Conservation (phyloP, 2,888 invertebrate genomes). For the Cephus nigrinus region DNA sequence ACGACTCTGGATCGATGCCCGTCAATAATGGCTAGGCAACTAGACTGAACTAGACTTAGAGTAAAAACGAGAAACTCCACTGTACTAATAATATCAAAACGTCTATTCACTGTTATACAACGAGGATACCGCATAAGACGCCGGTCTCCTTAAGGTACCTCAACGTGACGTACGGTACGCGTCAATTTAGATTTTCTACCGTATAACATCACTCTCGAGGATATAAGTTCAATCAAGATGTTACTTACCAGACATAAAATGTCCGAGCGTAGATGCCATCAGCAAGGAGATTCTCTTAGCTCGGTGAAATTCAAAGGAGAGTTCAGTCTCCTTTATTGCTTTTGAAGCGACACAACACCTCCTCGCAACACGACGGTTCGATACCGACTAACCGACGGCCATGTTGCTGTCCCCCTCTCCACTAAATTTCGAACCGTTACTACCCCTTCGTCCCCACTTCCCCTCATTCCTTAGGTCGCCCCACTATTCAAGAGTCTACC, state of each 20-base stretch:
- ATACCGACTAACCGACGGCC: conserved; percentile 60
- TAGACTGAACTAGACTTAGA: not conserved
- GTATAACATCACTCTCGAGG: not conserved
- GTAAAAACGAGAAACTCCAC: not conserved
- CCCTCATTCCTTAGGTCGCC: conserved; percentile 13
- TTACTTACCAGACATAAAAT: conserved; percentile 12
- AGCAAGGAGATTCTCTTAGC: conserved; percentile 2
- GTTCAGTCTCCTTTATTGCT: not conserved
- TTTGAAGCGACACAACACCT: conserved; percentile 30
- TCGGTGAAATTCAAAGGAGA: not conserved
- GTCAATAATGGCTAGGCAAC: not conserved
- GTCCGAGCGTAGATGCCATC: conserved; percentile 19
- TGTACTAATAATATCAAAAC: not conserved
- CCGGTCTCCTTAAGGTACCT: not conserved
- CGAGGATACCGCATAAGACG: not conserved
- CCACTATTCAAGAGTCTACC: conserved; percentile 5
- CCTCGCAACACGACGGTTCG: conserved; percentile 52
- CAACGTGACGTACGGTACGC: not conserved
- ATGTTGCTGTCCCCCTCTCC: conserved; percentile 55
- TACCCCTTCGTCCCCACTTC: conserved; percentile 27
- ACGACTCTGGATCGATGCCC: conserved; percentile 3
- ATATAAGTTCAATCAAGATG: not conserved
- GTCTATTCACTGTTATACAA: not conserved
- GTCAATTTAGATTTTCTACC: not conserved
- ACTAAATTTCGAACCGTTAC: conserved; percentile 25